A percentile compares a stretch with the other conserved stretches of the same genome.
Evolutionary conservation across 2,797 vertebrate genomes (phyloP).

Genomic region (Hyperoplus immaculatus): DNA sequence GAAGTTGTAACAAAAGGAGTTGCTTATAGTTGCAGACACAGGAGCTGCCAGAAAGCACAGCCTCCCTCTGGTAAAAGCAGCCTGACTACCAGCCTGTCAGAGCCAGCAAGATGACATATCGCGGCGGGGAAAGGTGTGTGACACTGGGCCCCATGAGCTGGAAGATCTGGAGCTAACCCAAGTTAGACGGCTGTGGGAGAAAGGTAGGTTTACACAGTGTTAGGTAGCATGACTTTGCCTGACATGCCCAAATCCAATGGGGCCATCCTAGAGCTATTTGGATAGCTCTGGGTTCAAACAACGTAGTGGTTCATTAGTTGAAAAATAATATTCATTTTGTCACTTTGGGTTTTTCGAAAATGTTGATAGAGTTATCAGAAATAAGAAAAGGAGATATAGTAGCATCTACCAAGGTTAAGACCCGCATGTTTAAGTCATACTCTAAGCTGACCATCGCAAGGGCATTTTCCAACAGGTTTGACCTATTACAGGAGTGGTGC

Average conservation of each 20-base stretch:
- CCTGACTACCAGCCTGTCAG: conserved; percentile 50
- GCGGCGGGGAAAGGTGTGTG: conserved; percentile 58
- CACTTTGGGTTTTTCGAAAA: not conserved
- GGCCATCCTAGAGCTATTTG: conserved; percentile 9
- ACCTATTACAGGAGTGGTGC: conserved; percentile 21
- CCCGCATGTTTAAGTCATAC: not conserved
- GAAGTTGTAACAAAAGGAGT: conserved; percentile 37
- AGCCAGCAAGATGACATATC: conserved; percentile 65
- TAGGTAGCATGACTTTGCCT: conserved; percentile 30
- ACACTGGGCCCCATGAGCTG: conserved; percentile 51
- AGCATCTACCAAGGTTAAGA: conserved; percentile 9
- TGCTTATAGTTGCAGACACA: conserved; percentile 31
- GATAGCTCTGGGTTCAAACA: not conserved
- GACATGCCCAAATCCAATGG: conserved; percentile 36
- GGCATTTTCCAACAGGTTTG: conserved; percentile 34
- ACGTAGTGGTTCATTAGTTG: not conserved
- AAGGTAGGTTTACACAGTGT: conserved; percentile 41
- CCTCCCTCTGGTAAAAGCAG: conserved; percentile 41
- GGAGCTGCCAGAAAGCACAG: conserved; percentile 46
- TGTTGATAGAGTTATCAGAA: not conserved
- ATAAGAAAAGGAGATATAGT: not conserved
- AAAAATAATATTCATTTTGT: conserved; percentile 7
- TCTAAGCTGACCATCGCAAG: conserved; percentile 18
- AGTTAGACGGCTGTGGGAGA: conserved; percentile 53
- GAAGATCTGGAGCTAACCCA: conserved; percentile 55